Percentiles rank a stretch among this genome's conserved stretches.
Evolutionary conservation across 37 sponge, comb jelly and placozoan species (phyloP).

Genomic region (Mnemiopsis leidyi): DNA sequence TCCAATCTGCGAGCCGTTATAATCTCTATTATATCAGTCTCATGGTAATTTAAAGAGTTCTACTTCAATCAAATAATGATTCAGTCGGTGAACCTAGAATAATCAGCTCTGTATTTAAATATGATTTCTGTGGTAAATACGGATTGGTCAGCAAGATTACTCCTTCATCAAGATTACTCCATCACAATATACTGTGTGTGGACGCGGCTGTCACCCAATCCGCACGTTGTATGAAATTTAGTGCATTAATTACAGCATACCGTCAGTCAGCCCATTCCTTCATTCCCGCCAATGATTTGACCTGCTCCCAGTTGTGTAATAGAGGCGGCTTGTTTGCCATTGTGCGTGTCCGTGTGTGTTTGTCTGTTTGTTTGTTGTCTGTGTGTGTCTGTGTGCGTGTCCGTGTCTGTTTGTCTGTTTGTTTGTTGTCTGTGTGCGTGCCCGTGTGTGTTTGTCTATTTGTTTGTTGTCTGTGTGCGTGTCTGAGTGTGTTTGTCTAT

Average conservation of each 20-base stretch:
- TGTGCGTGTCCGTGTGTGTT: no score
- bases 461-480: no score
- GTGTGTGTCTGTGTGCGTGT: no score
- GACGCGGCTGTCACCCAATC: neutral
- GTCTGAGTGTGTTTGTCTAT: no score
- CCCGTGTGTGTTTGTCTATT: no score
- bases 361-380: no score
- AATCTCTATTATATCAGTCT: no score
- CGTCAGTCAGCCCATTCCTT: neutral
- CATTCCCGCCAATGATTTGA: neutral
- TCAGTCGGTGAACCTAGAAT: neutral
- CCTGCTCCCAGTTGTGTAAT: neutral
- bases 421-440: no score
- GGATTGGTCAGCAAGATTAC: neutral
- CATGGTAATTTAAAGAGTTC: no score
- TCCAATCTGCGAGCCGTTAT: no score
- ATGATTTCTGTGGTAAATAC: neutral
- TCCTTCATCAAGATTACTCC: no score
- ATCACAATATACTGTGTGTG: neutral
- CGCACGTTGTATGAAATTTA: neutral
- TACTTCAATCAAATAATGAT: neutral
- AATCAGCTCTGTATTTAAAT: neutral
- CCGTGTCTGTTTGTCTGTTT: no score
- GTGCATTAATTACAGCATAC: neutral
- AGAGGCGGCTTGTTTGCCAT: neutral